Evolutionary conservation across 2,113 vertebrate species (phyloP).

Genomic region (Galbula dea): DNA sequence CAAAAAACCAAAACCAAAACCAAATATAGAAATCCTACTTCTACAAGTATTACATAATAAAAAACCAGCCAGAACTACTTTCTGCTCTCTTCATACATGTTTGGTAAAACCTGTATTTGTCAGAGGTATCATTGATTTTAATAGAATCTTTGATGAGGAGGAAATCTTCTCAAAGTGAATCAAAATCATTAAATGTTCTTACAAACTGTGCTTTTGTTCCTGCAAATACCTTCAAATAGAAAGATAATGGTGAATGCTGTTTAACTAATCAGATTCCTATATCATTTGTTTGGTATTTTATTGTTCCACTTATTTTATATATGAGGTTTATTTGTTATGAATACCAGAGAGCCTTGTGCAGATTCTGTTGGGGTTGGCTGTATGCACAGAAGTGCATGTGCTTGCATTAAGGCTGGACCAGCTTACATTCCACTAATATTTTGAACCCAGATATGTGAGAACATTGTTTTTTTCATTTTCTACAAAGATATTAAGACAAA

Average conservation of each 20-base stretch:
- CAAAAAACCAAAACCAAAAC: no score
- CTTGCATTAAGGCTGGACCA: not conserved
- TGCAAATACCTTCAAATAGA: not conserved
- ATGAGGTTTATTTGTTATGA: not conserved
- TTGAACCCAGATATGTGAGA: not conserved
- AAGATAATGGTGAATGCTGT: not conserved
- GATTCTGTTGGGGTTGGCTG: not conserved
- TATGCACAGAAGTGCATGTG: not conserved
- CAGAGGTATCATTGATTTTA: not conserved
- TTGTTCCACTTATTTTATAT: not conserved
- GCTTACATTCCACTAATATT: not conserved
- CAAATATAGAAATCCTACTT: not conserved
- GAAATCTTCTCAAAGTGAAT: not conserved
- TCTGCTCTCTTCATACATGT: not conserved
- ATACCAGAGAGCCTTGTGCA: not conserved
- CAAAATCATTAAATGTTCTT: not conserved
- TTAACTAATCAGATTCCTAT: not conserved
- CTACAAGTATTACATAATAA: not conserved
- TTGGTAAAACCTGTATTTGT: not conserved
- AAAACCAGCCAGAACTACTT: not conserved
- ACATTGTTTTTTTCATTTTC: not conserved
- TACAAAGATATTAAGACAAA: not conserved
- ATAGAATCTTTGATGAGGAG: not conserved
- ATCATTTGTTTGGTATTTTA: not conserved
- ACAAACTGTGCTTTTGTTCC: not conserved